phyloP scores from a whole-genome alignment of 1,140 invertebrate genomes.

The Aricia agestis region DNA sequence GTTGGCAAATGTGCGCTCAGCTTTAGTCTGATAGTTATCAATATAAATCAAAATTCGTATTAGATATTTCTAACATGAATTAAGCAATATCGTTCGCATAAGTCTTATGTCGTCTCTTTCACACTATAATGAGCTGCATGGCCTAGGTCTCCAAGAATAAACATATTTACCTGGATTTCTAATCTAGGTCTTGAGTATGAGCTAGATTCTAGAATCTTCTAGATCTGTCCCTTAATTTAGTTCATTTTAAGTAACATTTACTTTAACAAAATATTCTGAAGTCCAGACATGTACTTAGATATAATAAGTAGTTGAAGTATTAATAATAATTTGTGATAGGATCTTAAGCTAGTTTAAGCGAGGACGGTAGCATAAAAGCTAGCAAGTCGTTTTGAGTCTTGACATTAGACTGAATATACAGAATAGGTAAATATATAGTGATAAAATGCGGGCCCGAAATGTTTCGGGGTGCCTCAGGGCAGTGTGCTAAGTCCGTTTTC shows the following conservation, averaged over 20 bases:
- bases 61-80: too few relatives aligned
- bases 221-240: too few relatives aligned
- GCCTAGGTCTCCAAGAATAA: not conserved
- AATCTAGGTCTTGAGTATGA: not conserved
- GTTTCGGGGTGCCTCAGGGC: not conserved
- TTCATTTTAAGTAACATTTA: too few relatives aligned
- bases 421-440: not conserved
- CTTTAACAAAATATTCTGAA: not conserved
- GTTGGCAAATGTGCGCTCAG: too few relatives aligned
- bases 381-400: not conserved
- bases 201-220: not conserved
- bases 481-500: not conserved
- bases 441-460: not conserved
- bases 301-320: not conserved
- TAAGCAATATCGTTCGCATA: not conserved
- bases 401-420: not conserved
- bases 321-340: not conserved
- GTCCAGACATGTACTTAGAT: not conserved
- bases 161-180: not conserved
- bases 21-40: not conserved
- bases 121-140: not conserved
- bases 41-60: too few relatives aligned
- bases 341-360: not conserved
- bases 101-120: not conserved
- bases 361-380: not conserved